These are phyloP conservation scores for Silurus asotus DNA, from an alignment of 2,113 vertebrate genomes.

Conservation along the genomic window DNA sequence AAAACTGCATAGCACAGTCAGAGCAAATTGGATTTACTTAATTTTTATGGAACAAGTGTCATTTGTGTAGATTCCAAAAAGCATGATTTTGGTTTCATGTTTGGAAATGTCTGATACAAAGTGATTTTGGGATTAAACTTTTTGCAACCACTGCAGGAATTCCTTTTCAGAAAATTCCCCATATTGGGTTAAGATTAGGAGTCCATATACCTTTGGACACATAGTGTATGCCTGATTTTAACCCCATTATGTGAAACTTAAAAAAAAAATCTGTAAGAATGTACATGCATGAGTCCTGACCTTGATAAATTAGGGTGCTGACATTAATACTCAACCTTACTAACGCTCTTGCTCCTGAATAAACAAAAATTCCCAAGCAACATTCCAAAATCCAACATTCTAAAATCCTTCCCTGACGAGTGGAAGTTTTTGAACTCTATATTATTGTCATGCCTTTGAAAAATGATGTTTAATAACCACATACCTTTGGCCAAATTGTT, in stretches of 20 bases:
- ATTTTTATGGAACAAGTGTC: not conserved
- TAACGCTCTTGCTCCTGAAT: not conserved
- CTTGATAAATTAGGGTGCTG: not conserved
- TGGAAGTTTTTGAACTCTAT: not conserved
- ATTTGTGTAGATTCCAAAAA: not conserved
- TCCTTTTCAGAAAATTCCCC: no score
- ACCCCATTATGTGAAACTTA: no score
- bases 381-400: not conserved
- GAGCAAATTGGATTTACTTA: not conserved
- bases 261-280: no score
- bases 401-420: not conserved
- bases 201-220: no score
- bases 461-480: not conserved
- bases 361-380: not conserved
- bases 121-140: no score
- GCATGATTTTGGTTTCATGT: not conserved
- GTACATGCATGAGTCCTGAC: not conserved
- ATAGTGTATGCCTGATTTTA: no score
- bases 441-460: not conserved
- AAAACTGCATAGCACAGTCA: not conserved
- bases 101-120: not conserved
- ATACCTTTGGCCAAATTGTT: not conserved
- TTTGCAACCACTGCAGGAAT: no score
- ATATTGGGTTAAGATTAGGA: no score
- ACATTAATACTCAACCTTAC: not conserved